phyloP scores from a whole-genome alignment of 2,888 invertebrate species.

The Sympetrum striolatum region DNA sequence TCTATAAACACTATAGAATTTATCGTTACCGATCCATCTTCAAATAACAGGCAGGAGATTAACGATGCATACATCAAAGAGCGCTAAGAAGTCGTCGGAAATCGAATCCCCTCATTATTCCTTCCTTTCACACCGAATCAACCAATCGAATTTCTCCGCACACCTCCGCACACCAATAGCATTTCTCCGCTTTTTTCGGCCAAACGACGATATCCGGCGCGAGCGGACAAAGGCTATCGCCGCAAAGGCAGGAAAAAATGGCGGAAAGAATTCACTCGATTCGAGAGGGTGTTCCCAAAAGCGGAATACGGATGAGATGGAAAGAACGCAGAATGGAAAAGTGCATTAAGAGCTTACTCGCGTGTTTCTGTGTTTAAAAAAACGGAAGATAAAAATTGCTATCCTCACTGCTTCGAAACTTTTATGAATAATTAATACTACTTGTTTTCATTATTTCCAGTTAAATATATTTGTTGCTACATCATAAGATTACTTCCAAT shows the following conservation, averaged over 20 bases:
- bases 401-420: too few relatives aligned
- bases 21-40: too few relatives aligned
- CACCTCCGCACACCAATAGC: background rate
- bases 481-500: too few relatives aligned
- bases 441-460: too few relatives aligned
- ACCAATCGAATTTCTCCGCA: background rate
- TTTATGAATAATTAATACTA: too few relatives aligned
- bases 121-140: background rate
- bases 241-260: background rate
- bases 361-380: too few relatives aligned
- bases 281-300: background rate
- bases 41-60: too few relatives aligned
- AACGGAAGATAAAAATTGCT: too few relatives aligned
- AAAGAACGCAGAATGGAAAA: background rate
- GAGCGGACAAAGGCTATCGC: background rate
- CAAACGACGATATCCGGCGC: background rate
- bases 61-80: too few relatives aligned
- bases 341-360: background rate
- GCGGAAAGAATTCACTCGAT: conserved; percentile 13
- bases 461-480: too few relatives aligned
- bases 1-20: too few relatives aligned
- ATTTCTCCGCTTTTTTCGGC: background rate
- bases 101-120: background rate
- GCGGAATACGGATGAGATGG: background rate
- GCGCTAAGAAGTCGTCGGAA: too few relatives aligned